These are phyloP conservation scores for Struthio camelus DNA, from an alignment of 2,113 vertebrate species.

Conservation along the genomic window DNA sequence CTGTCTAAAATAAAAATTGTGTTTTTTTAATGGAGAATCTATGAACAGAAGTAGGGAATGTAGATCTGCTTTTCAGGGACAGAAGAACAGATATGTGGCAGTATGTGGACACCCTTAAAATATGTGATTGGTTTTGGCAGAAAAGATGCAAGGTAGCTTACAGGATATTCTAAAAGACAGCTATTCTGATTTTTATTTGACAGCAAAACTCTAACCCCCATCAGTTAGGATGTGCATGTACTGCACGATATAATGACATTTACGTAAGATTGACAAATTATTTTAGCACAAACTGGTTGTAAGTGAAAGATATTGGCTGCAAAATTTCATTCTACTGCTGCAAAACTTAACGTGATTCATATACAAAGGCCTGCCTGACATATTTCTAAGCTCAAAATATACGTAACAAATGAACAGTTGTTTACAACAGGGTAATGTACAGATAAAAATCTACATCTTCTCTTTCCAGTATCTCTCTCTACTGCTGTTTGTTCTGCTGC, in stretches of 20 bases:
- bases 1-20: neutral
- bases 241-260: neutral
- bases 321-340: neutral
- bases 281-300: neutral
- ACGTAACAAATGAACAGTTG: neutral
- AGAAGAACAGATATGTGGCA: neutral
- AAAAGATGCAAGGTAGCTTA: neutral
- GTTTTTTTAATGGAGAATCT: neutral
- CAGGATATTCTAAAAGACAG: neutral
- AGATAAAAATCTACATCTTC: neutral
- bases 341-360: neutral
- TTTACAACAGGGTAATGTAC: neutral
- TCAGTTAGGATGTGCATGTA: neutral
- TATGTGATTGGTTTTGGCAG: neutral
- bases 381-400: neutral
- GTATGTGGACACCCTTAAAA: neutral
- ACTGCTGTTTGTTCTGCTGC: neutral
- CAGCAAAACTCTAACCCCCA: neutral
- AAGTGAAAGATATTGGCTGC: neutral
- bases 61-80: neutral
- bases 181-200: neutral
- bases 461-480: neutral
- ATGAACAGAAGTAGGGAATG: neutral
- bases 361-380: neutral
- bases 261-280: constrained; percentile 15